Evolutionary conservation across 2,888 invertebrate genomes (phyloP).

Genomic region (Norana najaformis): DNA sequence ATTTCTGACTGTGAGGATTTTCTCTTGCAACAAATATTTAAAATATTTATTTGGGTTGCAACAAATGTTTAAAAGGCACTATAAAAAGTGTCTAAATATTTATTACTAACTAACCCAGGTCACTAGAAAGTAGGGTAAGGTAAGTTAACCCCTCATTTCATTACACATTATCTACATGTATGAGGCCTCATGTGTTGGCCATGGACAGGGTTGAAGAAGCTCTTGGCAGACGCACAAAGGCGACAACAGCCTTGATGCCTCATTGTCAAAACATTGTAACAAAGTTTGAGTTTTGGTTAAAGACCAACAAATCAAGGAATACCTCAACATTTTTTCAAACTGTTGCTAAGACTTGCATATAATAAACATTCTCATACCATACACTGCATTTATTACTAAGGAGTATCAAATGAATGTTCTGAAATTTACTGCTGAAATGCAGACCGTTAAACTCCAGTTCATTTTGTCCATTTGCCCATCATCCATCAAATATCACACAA

Average conservation of each 20-base stretch:
- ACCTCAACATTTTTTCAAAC: not conserved
- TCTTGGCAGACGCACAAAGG: not conserved
- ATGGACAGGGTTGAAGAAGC: not conserved
- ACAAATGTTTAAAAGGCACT: no score
- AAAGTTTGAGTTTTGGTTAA: not conserved
- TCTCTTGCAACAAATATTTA: no score
- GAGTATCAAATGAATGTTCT: not conserved
- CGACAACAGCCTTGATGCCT: not conserved
- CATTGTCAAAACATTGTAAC: not conserved
- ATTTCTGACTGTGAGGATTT: no score
- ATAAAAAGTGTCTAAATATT: not conserved
- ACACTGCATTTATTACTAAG: not conserved
- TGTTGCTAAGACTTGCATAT: not conserved
- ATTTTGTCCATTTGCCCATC: not conserved
- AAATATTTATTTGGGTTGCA: no score
- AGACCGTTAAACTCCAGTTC: not conserved
- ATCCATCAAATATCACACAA: conserved; percentile 1
- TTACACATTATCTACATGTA: not conserved
- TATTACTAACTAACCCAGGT: not conserved
- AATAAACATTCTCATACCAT: not conserved
- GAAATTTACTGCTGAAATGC: not conserved
- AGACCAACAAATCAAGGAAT: not conserved
- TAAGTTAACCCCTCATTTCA: not conserved
- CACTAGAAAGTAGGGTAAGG: not conserved
- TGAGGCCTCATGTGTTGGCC: not conserved